Percentiles rank a stretch among this genome's conserved stretches.
Conservation (phyloP, 92 coral and sea anemone species). For the Paragorgia papillata region DNA sequence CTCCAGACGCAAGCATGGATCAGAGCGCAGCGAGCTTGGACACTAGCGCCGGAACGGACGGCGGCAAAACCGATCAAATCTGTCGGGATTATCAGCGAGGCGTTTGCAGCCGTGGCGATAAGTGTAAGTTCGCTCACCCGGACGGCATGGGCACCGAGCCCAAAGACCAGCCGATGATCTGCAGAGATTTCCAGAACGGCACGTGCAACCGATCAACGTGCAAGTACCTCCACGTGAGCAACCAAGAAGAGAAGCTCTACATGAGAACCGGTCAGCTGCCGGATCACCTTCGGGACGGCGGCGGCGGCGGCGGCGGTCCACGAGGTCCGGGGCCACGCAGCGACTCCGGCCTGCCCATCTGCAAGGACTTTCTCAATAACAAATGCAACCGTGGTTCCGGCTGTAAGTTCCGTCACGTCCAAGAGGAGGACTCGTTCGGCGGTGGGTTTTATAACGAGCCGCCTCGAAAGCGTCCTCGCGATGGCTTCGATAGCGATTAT, state of each 20-base stretch:
- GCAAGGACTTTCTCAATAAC: slow-evolving; percentile 92
- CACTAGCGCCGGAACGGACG: neutral
- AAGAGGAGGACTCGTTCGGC: slow-evolving; percentile 70
- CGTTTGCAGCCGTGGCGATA: slow-evolving; percentile 94
- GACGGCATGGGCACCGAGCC: slow-evolving; percentile 96
- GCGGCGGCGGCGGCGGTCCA: slow-evolving; percentile 30
- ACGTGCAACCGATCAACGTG: slow-evolving; percentile 87
- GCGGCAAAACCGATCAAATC: slow-evolving; percentile 55
- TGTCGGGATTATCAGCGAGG: slow-evolving; percentile 99
- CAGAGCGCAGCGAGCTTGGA: slow-evolving; percentile 8
- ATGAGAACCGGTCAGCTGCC: slow-evolving; percentile 91
- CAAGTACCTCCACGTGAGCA: slow-evolving; percentile 87
- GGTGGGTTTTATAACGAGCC: slow-evolving; percentile 72
- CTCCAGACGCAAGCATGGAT: slow-evolving; percentile 11
- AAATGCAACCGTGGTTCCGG: slow-evolving; percentile 87
- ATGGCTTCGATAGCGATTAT: slow-evolving; percentile 73
- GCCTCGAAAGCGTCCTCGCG: slow-evolving; percentile 86
- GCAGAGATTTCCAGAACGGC: slow-evolving; percentile 98
- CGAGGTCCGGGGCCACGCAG: slow-evolving; percentile 78
- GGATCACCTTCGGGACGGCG: slow-evolving; percentile 56
- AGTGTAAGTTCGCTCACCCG: slow-evolving; percentile 95
- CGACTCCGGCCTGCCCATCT: slow-evolving; percentile 72
- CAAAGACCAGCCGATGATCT: slow-evolving; percentile 93
- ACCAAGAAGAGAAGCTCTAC: slow-evolving; percentile 83
- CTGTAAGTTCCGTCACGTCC: slow-evolving; percentile 83